phyloP scores from a whole-genome alignment of 2,113 vertebrate genomes.

The Lagopus muta region DNA sequence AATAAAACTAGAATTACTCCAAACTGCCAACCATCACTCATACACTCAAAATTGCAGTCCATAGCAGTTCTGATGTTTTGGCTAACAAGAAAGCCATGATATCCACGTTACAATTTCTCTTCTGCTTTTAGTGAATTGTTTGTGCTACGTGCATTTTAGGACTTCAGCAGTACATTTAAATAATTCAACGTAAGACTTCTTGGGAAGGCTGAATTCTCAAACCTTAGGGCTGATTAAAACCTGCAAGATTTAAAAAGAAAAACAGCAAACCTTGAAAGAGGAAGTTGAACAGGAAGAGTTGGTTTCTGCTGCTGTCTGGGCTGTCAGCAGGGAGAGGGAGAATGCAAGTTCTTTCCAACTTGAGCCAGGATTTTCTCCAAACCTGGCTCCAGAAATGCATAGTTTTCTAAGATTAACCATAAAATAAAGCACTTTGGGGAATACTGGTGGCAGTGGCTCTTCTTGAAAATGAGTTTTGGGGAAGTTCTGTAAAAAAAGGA shows the following conservation, averaged over 20 bases:
- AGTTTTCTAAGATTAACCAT: not conserved
- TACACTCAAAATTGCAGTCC: not conserved
- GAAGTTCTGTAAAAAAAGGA: not conserved
- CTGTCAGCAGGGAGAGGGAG: not conserved
- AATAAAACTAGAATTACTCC: not conserved
- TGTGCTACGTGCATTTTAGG: not conserved
- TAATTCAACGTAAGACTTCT: not conserved
- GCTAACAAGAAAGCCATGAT: not conserved
- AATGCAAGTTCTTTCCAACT: not conserved
- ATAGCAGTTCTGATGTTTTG: not conserved
- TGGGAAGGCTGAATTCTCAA: not conserved
- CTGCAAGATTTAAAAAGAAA: conserved; percentile 5
- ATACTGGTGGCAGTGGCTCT: not conserved
- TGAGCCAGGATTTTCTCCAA: not conserved
- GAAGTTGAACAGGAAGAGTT: conserved; percentile 70
- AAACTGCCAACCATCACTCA: not conserved
- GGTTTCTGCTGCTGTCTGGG: conserved; percentile 54
- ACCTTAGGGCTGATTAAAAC: not conserved
- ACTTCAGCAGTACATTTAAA: not conserved
- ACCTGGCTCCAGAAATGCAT: not conserved
- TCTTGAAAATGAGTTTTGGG: not conserved
- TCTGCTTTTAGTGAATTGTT: rapidly evolving
- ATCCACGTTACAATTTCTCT: not conserved
- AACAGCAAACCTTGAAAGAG: conserved; percentile 49
- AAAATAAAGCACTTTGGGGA: not conserved